These are phyloP conservation scores for Eupithecia vulgata DNA, from an alignment of 2,888 invertebrate genomes.

Conservation along the genomic window DNA sequence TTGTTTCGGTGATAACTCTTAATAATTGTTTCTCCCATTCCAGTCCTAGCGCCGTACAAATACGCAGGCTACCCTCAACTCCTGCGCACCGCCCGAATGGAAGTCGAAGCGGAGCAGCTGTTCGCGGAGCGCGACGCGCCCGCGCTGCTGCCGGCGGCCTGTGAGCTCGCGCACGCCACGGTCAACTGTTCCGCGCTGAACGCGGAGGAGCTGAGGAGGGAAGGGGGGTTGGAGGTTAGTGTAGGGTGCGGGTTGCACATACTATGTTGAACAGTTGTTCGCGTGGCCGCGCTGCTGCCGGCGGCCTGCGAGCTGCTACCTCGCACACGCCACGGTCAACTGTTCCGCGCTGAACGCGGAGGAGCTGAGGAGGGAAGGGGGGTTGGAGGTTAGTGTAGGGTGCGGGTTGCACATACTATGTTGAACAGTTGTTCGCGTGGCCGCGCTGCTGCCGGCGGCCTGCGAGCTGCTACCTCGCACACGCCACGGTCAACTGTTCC, in stretches of 20 bases:
- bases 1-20: background rate
- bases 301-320: conserved; percentile 98
- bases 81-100: conserved; percentile 96
- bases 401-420: no score
- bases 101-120: conserved; percentile 95
- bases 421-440: no score
- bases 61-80: conserved; percentile 99
- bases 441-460: conserved; percentile 86
- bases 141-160: conserved; percentile 93
- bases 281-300: conserved; percentile 64
- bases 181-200: conserved; percentile 98
- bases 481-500: conserved; percentile 98
- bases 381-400: conserved; percentile 58
- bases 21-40: conserved; percentile 22
- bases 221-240: conserved; percentile 93
- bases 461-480: conserved; percentile 97
- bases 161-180: conserved; percentile 97
- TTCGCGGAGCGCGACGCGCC: conserved; percentile 84
- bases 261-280: no score
- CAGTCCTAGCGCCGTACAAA: conserved; percentile 96
- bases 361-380: conserved; percentile 96
- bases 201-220: conserved; percentile 97
- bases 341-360: conserved; percentile 99
- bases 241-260: no score
- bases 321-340: conserved; percentile 97